Conservation (phyloP, 2,113 vertebrate genomes). For the Rhinolophus ferrumequinum region DNA sequence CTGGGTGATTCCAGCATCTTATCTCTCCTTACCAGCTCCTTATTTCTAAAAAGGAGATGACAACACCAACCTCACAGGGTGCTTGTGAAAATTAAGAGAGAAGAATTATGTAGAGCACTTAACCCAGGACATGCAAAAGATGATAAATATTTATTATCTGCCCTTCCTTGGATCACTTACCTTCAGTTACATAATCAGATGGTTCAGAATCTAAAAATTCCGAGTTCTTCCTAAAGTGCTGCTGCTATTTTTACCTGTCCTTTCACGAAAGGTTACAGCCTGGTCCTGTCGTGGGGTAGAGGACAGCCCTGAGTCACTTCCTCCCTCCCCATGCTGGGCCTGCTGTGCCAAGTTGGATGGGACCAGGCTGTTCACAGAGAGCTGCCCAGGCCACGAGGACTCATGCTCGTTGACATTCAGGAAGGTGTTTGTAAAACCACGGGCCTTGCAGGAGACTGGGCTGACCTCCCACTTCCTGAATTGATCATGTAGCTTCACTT, state of each 20-base stretch:
- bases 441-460: neutral
- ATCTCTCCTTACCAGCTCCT: neutral
- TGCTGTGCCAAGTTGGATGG: conserved; percentile 57
- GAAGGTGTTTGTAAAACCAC: neutral
- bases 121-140: neutral
- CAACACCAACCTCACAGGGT: neutral
- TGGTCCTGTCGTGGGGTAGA: conserved; percentile 38
- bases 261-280: conserved; percentile 71
- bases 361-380: conserved; percentile 35
- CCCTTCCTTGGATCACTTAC: neutral
- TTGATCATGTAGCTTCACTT: neutral
- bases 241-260: conserved; percentile 76
- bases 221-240: conserved; percentile 31
- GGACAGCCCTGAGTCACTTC: conserved; percentile 78
- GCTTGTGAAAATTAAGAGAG: neutral
- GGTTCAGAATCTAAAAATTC: conserved; percentile 36
- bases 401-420: conserved; percentile 60
- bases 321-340: conserved; percentile 58
- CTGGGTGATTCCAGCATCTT: neutral
- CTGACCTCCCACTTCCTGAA: conserved; percentile 46
- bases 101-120: neutral
- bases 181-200: conserved; percentile 37
- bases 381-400: neutral
- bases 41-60: neutral
- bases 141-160: neutral